Conservation (phyloP, 2,888 invertebrate species). For the Crossocerus cetratus region DNA sequence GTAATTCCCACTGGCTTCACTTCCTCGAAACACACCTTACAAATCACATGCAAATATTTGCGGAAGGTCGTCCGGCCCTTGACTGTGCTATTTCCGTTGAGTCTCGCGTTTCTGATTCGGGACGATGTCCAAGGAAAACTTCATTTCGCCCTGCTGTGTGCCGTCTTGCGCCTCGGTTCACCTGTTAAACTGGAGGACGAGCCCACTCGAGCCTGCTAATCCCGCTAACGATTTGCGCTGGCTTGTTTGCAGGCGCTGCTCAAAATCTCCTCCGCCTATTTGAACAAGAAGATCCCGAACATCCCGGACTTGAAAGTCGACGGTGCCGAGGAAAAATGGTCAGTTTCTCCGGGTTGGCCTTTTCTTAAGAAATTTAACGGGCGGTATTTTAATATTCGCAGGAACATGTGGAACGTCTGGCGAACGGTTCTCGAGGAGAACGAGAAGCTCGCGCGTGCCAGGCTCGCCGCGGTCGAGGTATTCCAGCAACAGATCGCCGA, state of each 20-base stretch:
- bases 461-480: conserved; percentile 95
- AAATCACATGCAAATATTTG: too few species aligned
- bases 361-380: not conserved
- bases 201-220: not conserved
- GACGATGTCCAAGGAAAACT: too few species aligned
- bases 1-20: too few species aligned
- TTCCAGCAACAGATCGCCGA: conserved; percentile 97
- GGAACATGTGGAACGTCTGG: conserved; percentile 99
- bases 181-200: too few species aligned
- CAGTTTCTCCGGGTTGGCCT: conserved; percentile 70
- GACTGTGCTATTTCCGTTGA: too few species aligned
- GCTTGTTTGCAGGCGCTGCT: conserved; percentile 84
- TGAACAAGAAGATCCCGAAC: conserved; percentile 95
- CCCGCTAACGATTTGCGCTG: not conserved
- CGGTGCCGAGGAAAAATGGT: conserved; percentile 94
- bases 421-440: conserved; percentile 96
- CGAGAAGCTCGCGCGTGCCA: conserved; percentile 93
- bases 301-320: conserved; percentile 94
- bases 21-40: too few species aligned
- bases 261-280: conserved; percentile 93
- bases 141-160: too few species aligned
- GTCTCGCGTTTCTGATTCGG: too few species aligned
- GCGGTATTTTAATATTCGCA: conserved; percentile 71
- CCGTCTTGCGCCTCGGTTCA: too few species aligned
- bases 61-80: too few species aligned